Percentiles rank a stretch among this genome's conserved stretches.
These are phyloP conservation scores for Lophius piscatorius DNA, from an alignment of 2,113 vertebrate species.

Conservation along the genomic window DNA sequence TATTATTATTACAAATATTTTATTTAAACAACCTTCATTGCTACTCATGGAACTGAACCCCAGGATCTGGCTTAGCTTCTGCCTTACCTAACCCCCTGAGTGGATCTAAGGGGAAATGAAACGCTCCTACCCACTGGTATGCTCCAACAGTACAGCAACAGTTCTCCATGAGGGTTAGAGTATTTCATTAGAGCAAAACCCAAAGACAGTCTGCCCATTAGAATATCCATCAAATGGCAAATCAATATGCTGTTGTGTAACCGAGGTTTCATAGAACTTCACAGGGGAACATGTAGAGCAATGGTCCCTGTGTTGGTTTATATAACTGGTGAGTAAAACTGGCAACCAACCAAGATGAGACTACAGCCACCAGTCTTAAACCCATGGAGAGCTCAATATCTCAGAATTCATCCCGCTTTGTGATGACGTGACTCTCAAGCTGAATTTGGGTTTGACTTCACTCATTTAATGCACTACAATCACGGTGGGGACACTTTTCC, in stretches of 20 bases:
- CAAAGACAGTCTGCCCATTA: slow-evolving; percentile 35
- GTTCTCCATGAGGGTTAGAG: slow-evolving; percentile 30
- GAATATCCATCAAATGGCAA: slow-evolving; percentile 17
- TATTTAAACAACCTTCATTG: no score
- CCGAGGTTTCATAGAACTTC: slow-evolving; percentile 24
- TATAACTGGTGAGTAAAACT: slow-evolving; percentile 36
- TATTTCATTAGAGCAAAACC: slow-evolving; percentile 47
- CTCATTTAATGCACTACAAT: background rate
- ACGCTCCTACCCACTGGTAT: slow-evolving; percentile 2
- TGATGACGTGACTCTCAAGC: background rate
- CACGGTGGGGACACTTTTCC: background rate
- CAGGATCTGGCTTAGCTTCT: background rate
- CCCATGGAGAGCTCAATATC: background rate
- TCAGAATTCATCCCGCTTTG: background rate
- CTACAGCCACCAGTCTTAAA: background rate
- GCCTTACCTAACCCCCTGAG: slow-evolving; percentile 13
- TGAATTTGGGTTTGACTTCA: background rate
- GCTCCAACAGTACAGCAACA: slow-evolving; percentile 26
- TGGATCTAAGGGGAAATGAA: slow-evolving; percentile 11
- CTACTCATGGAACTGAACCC: no score
- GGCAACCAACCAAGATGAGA: slow-evolving; percentile 5
- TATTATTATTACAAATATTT: no score
- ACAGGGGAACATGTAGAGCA: slow-evolving; percentile 26
- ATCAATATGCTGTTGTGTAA: slow-evolving; percentile 37
- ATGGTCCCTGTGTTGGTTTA: slow-evolving; percentile 15